A percentile compares a stretch with the other conserved stretches of the same genome.
Conservation (phyloP, 35 echinoderm and acorn worm genomes). For the Lytechinus variegatus region DNA sequence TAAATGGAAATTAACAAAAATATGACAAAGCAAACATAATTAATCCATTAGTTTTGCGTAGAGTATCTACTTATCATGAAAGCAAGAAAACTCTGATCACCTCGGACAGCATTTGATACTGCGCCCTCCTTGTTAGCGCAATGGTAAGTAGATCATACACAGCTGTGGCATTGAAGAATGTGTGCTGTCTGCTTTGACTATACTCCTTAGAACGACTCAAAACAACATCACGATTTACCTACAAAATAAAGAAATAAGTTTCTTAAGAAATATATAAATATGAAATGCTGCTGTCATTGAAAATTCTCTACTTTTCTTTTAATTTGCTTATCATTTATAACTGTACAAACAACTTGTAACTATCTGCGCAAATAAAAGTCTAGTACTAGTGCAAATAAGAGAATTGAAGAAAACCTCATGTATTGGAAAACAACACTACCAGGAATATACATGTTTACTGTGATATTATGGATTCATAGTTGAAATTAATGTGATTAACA, state of each 20-base stretch:
- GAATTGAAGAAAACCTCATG: no score
- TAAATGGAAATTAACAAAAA: no score
- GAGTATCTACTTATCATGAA: not conserved
- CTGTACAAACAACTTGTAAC: no score
- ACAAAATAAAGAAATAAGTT: not conserved
- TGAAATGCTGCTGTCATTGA: not conserved
- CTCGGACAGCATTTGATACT: conserved; percentile 87
- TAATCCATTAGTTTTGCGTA: no score
- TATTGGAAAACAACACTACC: no score
- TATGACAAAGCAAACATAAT: no score
- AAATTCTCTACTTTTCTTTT: not conserved
- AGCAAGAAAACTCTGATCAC: conserved; percentile 53
- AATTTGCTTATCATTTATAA: no score
- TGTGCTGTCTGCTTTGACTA: conserved; percentile 70
- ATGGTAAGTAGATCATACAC: conserved; percentile 94
- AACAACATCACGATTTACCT: conserved; percentile 93
- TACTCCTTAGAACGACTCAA: conserved; percentile 87
- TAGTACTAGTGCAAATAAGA: no score
- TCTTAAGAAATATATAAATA: not conserved
- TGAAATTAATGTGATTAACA: no score
- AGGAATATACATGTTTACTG: no score
- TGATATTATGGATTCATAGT: no score
- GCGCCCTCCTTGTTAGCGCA: conserved; percentile 75
- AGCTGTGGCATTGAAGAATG: conserved; percentile 83
- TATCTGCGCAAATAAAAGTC: no score